A percentile compares a stretch with the other conserved stretches of the same genome.
Conservation (phyloP, 2,888 invertebrate species). For the Eristalis arbustorum region DNA sequence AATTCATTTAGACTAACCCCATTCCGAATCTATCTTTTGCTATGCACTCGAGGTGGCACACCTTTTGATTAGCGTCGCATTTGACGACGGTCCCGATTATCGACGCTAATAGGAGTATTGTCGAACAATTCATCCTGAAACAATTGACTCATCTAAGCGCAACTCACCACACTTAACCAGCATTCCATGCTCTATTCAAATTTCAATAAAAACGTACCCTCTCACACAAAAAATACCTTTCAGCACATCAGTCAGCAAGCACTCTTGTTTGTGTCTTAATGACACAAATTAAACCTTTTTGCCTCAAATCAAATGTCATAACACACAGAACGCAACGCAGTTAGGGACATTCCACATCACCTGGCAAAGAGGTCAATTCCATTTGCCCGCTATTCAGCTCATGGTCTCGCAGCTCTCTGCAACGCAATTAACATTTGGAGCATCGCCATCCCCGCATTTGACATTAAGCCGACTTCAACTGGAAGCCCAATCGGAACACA, state of each 20-base stretch:
- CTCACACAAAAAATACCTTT: not conserved
- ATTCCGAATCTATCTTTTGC: no score
- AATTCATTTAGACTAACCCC: no score
- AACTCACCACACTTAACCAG: no score
- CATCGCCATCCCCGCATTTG: not conserved
- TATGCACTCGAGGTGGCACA: no score
- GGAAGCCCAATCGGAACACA: not conserved
- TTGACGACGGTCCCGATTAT: no score
- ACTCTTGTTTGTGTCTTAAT: not conserved
- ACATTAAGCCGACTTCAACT: not conserved
- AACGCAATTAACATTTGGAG: conserved; percentile 40
- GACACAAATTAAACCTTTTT: not conserved
- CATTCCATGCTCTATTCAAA: no score
- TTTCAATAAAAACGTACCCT: no score
- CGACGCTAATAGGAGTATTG: no score
- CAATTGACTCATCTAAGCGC: no score
- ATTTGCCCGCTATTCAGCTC: conserved; percentile 52
- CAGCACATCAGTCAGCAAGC: not conserved
- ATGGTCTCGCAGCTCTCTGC: conserved; percentile 45
- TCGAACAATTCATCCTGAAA: no score
- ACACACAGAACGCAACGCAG: not conserved
- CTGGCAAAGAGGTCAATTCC: conserved; percentile 67
- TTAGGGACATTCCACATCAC: conserved; percentile 54
- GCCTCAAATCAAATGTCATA: not conserved
- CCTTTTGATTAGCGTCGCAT: no score